Conservation (phyloP, 2,113 vertebrate species). For the Corythaeola cristata region DNA sequence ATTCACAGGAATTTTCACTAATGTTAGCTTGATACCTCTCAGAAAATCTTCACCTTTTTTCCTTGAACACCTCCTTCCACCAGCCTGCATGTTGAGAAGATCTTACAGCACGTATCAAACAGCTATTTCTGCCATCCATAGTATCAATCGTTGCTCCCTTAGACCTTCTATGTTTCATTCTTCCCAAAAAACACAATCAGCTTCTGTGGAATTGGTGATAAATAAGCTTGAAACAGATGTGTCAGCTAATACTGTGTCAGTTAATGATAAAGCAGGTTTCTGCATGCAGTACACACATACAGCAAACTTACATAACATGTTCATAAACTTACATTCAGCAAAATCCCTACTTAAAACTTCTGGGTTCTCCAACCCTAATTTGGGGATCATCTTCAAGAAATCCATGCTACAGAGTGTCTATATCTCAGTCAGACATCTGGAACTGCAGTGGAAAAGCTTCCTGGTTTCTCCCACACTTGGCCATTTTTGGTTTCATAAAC, state of each 20-base stretch:
- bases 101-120: neutral
- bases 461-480: neutral
- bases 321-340: neutral
- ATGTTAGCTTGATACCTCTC: neutral
- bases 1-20: neutral
- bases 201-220: neutral
- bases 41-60: neutral
- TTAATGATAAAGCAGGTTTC: neutral
- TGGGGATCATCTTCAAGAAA: neutral
- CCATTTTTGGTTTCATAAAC: neutral
- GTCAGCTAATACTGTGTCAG: neutral
- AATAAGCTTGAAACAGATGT: neutral
- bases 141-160: neutral
- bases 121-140: neutral
- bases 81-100: neutral
- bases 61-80: fast-evolving
- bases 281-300: neutral
- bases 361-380: neutral
- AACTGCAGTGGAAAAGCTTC: neutral
- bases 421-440: neutral
- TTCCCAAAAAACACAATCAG: neutral
- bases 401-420: neutral
- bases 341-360: neutral
- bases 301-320: neutral
- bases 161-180: neutral